Evolutionary conservation across 2,113 vertebrate genomes (phyloP).

Genomic region (Apaloderma vittatum): DNA sequence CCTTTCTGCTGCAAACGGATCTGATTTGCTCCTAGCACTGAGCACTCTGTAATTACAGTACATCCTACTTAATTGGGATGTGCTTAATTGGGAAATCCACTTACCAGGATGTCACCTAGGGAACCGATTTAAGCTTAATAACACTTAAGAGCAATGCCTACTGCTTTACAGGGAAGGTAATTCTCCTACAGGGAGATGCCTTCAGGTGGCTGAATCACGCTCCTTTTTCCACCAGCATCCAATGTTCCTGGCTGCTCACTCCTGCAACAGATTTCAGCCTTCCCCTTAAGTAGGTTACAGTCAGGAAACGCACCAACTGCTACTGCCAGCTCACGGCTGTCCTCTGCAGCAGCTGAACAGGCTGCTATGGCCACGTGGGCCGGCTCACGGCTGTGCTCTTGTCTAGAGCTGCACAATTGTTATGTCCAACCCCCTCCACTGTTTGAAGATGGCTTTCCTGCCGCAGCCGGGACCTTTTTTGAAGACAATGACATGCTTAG

Average conservation of each 20-base stretch:
- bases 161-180: constrained; percentile 66
- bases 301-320: constrained; percentile 33
- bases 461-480: not conserved
- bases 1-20: constrained; percentile 17
- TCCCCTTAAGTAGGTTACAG: constrained; percentile 49
- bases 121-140: constrained; percentile 63
- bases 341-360: constrained; percentile 24
- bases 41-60: constrained; percentile 64
- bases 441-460: not conserved
- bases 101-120: constrained; percentile 71
- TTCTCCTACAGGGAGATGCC: constrained; percentile 64
- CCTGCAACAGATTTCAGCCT: constrained; percentile 50
- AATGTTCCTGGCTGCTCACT: constrained; percentile 25
- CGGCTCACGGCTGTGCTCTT: not conserved
- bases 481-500: not conserved
- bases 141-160: constrained; percentile 57
- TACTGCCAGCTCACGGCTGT: not conserved
- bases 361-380: not conserved
- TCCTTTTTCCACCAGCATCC: constrained; percentile 5
- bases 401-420: not conserved
- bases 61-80: constrained; percentile 64
- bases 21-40: not conserved
- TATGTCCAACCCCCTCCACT: fast-evolving
- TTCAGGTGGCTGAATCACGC: constrained; percentile 63
- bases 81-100: constrained; percentile 75